These are phyloP conservation scores for Dasypolia templi DNA, from an alignment of 2,888 invertebrate genomes.

Conservation along the genomic window DNA sequence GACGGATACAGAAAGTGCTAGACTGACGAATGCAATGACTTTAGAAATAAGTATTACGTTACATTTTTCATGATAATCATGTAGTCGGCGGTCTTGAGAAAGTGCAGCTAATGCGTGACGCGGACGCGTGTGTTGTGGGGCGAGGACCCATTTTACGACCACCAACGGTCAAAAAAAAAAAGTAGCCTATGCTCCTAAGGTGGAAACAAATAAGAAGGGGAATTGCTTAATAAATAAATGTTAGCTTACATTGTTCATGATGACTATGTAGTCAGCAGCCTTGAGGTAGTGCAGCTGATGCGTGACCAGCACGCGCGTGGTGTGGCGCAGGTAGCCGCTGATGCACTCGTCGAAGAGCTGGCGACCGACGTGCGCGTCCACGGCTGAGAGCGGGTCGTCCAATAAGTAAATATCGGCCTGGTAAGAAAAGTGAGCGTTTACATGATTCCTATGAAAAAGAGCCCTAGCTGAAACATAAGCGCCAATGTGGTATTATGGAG, in stretches of 20 bases:
- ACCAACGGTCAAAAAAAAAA: neutral
- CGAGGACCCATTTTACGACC: slow-evolving; percentile 74
- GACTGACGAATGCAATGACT: neutral
- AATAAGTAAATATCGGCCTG: slow-evolving; percentile 94
- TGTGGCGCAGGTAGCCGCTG: slow-evolving; percentile 91
- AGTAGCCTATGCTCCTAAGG: neutral
- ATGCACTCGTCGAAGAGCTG: slow-evolving; percentile 95
- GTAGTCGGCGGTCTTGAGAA: slow-evolving; percentile 87
- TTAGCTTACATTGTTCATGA: slow-evolving; percentile 86
- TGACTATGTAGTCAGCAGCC: slow-evolving; percentile 89
- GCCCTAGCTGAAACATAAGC: neutral
- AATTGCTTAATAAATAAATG: slow-evolving; percentile 9
- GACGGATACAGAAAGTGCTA: neutral
- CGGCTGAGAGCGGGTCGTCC: slow-evolving; percentile 96
- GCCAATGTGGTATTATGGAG: neutral
- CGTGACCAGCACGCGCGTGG: slow-evolving; percentile 95
- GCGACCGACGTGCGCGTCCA: slow-evolving; percentile 94
- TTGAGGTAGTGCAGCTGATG: slow-evolving; percentile 95
- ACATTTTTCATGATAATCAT: slow-evolving; percentile 90
- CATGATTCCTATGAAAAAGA: neutral
- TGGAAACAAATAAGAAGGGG: neutral
- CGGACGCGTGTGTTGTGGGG: slow-evolving; percentile 93
- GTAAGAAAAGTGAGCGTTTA: slow-evolving; percentile 54
- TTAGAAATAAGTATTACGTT: slow-evolving; percentile 6
- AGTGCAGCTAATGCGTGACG: slow-evolving; percentile 96